Base-by-base conservation (phyloP, 2,113 vertebrate genomes). In the Merops nubicus region DNA sequence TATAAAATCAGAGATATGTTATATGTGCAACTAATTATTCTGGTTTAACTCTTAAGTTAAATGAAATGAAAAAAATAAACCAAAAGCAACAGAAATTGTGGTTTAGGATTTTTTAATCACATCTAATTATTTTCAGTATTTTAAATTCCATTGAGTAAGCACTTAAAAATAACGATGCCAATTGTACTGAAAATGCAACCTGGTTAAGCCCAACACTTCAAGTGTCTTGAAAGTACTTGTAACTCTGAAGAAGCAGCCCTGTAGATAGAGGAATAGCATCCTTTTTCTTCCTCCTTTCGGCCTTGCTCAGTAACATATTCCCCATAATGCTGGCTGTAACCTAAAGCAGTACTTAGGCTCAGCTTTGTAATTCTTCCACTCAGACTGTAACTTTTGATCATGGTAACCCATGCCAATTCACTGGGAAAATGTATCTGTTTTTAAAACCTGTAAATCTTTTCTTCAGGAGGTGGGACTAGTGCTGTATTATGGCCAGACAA, bases 81-180 rank as follows among this genome's bases (percentile, higher is more conserved):
- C 0, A 79, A 8, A 3, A 59, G 12, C 38, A 68, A 82, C 4
- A 68, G 28, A 79, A 80, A 80, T 28, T 33, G 50, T 2, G 0
- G 3, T 19, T 75, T 19, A 42, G 2, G 1, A 0, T 1, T 29
- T 36, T n/a, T 67, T 60, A 47, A 57, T n/a, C 7, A 11, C 0
- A 50, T 85, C 6, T 51, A 59, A 50, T 62, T 53, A 68, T 86
- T 86, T 92, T 73, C 18, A 36, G 8, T 36, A 56, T 56, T 70
- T 50, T 10, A 59, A 33, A 47, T 75, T 50, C 17, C 0, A 22
- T 8, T 68, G 21, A 4, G 10, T 57, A 54, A 79, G 4, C 6
- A 69, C 21, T 29, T 82, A 57, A 50, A 92, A 73, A 28, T 17
- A 85, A 50, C 45, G 69, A 29, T 59, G 8, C 4, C 16, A 53